Percentiles rank a stretch among this genome's conserved stretches.
These are phyloP conservation scores for Heliconius hewitsoni DNA, from an alignment of 1,140 invertebrate genomes.

Conservation along the genomic window DNA sequence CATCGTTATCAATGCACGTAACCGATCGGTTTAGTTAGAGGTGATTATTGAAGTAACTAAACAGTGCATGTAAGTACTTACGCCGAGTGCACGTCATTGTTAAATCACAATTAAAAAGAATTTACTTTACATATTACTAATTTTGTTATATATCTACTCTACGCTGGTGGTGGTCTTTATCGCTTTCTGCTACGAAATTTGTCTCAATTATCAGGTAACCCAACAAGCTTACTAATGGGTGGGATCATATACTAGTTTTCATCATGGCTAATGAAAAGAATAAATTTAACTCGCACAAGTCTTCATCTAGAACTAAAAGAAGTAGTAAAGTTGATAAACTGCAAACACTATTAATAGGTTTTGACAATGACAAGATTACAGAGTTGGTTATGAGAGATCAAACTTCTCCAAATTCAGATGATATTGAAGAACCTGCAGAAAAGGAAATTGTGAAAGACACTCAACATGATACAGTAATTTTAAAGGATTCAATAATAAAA, in stretches of 20 bases:
- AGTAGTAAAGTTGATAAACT: conserved; percentile 49
- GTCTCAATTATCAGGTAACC: conserved; percentile 30
- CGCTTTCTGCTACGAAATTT: conserved; percentile 57
- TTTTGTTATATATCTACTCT: conserved; percentile 47
- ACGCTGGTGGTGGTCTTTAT: conserved; percentile 66
- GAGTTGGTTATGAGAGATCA: conserved; percentile 19
- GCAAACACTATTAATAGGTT: conserved; percentile 56
- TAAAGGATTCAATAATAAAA: conserved; percentile 37
- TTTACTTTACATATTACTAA: conserved; percentile 52
- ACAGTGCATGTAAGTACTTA: conserved; percentile 74
- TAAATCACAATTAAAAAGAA: conserved; percentile 39
- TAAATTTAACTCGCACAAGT: conserved; percentile 64
- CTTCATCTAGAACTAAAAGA: conserved; percentile 49
- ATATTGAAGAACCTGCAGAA: neutral
- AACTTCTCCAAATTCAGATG: neutral
- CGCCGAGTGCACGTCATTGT: conserved; percentile 47
- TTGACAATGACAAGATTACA: conserved; percentile 43
- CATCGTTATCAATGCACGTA: conserved; percentile 74
- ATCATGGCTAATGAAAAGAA: conserved; percentile 74
- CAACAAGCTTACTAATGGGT: conserved; percentile 53
- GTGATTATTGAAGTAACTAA: conserved; percentile 74
- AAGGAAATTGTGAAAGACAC: conserved; percentile 44
- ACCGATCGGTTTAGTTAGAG: conserved; percentile 59
- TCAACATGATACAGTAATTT: conserved; percentile 43
- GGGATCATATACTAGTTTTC: conserved; percentile 52